Base-by-base conservation (phyloP, 2,888 invertebrate species). In the Priocnemis perturbator region DNA sequence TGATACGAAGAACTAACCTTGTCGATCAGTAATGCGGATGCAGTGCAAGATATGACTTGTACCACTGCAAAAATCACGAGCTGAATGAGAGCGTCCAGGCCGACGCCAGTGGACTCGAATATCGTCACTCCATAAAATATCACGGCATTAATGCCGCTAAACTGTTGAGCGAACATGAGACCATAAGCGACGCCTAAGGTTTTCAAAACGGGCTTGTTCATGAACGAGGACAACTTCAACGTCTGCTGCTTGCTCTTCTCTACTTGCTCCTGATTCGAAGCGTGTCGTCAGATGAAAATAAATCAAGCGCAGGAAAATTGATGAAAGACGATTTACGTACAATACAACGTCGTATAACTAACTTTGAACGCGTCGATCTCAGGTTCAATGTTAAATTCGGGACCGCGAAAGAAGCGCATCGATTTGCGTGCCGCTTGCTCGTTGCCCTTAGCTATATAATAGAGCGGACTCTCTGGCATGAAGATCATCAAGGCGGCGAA, bases 91-190 rank as follows among this genome's bases (percentile, higher is more conserved):
- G 80, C 0, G 94, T 93, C 73, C 72, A 82, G 63, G 4, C 73
- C 48, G 4, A 72, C 0, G 94, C 93, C 93, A 23, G 95, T 93
- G 64, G 91, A 91, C 69, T 90, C 85, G 89, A 97, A 96, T 75
- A 97, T 97, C 23, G 91, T 89, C 0, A 92, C 92, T 0, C 94
- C 92, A 84, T 95, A 95, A 88, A 95, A 95, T 78, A 96, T 94
- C 14, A 96, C 93, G 0, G 95, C 94, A 84, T 96, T 96, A 68
- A 95, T 93, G 56, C 95, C 95, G 75, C 93, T 93, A 73, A 96
- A 90, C 88, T 97, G 97, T 85, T 97, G 97, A 90, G 96, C 94
- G 82, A 95, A 90, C 96, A 97, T 96, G 47, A 97, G 90, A 14
- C 93, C 93, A 85, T 94, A 92, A 78, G 94, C 93, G 68, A 95